A percentile compares a stretch with the other conserved stretches of the same genome.
phyloP scores from a whole-genome alignment of 2,888 invertebrate genomes.

The Drosophila suboccidentalis region DNA sequence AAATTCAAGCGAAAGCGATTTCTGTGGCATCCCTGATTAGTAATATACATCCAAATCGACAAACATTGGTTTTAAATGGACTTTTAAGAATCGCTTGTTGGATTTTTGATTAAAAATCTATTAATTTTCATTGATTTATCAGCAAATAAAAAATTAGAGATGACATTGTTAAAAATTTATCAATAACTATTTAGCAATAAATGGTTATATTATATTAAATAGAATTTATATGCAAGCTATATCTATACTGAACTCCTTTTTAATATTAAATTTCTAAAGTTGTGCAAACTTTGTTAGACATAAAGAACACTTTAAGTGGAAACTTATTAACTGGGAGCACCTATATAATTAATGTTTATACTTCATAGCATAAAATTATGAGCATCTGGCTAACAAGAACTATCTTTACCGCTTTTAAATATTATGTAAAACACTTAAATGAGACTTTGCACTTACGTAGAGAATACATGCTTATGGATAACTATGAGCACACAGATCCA shows the following conservation, averaged over 20 bases:
- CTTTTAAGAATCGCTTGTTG: too few relatives aligned
- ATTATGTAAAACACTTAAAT: constrained; percentile 70
- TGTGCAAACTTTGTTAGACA: neutral
- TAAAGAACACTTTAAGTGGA: neutral
- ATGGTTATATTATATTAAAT: neutral
- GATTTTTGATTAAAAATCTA: too few relatives aligned
- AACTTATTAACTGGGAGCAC: neutral
- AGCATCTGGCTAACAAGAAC: constrained; percentile 12
- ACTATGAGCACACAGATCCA: constrained; percentile 7
- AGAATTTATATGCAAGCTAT: neutral
- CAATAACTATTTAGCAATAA: neutral
- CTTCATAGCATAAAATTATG: constrained; percentile 4
- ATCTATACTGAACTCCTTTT: neutral
- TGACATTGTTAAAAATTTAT: too few relatives aligned
- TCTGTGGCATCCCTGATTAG: too few relatives aligned
- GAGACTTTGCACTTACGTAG: constrained; percentile 27
- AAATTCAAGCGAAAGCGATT: too few relatives aligned
- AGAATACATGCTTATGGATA: constrained; percentile 1
- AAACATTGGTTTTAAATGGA: too few relatives aligned
- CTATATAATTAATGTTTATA: neutral
- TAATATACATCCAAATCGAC: too few relatives aligned
- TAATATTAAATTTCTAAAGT: neutral
- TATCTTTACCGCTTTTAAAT: constrained; percentile 36
- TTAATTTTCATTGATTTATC: too few relatives aligned
- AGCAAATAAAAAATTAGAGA: too few relatives aligned